Conservation (phyloP, 2,797 vertebrate genomes). For the Luscinia luscinia region DNA sequence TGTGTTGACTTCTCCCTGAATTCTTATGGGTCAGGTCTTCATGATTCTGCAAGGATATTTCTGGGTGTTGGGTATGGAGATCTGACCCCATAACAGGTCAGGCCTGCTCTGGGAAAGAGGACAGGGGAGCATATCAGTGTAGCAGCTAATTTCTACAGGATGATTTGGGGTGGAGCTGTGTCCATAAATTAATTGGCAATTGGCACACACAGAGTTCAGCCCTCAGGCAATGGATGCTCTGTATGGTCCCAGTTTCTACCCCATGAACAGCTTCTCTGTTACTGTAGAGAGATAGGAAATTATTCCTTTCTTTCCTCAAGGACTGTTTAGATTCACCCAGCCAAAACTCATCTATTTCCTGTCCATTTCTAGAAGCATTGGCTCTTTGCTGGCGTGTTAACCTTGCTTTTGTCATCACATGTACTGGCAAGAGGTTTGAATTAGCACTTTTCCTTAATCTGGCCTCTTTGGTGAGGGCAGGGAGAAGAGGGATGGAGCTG, state of each 20-base stretch:
- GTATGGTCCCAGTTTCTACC: neutral
- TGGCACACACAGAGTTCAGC: fast-evolving
- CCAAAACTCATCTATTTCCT: neutral
- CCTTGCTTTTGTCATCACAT: neutral
- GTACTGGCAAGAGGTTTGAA: neutral
- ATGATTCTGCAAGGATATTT: neutral
- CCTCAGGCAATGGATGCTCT: fast-evolving
- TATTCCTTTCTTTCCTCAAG: neutral
- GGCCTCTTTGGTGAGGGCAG: neutral
- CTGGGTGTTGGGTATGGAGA: neutral
- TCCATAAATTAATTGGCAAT: neutral
- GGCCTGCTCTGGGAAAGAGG: neutral
- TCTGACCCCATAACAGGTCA: neutral
- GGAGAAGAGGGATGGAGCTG: neutral
- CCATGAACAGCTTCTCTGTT: neutral
- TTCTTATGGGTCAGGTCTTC: neutral
- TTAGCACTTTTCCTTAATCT: neutral
- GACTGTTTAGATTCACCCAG: neutral
- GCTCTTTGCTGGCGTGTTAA: neutral
- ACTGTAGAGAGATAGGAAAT: neutral
- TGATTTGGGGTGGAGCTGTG: neutral
- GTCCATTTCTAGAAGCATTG: neutral
- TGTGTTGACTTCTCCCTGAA: neutral
- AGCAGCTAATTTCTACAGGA: neutral
- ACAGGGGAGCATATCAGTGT: fast-evolving